phyloP scores from a whole-genome alignment of 2,888 invertebrate genomes.

The Eristalinus aeneus region DNA sequence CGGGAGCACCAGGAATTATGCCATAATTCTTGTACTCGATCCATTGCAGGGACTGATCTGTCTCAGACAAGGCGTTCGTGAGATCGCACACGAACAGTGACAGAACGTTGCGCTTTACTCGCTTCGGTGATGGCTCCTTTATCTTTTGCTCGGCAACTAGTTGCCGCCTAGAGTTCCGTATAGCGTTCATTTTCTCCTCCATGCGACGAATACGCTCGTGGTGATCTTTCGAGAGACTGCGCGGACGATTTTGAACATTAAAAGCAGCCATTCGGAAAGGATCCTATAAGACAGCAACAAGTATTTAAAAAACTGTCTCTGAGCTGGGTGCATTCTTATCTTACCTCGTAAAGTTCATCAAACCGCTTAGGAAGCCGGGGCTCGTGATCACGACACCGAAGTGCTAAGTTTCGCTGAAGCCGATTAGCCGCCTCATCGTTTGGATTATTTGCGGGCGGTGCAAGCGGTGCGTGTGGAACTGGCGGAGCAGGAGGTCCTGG shows the following conservation, averaged over 20 bases:
- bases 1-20: slow-evolving; percentile 87
- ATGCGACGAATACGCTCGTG: slow-evolving; percentile 85
- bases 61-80: slow-evolving; percentile 85
- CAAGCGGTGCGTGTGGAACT: slow-evolving; percentile 32
- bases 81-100: slow-evolving; percentile 94
- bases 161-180: slow-evolving; percentile 78
- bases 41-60: slow-evolving; percentile 81
- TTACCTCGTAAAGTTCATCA: slow-evolving; percentile 79
- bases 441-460: slow-evolving; percentile 70
- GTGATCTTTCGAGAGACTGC: slow-evolving; percentile 83
- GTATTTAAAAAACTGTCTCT: neutral
- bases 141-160: slow-evolving; percentile 74
- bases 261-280: slow-evolving; percentile 84
- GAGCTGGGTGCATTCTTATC: neutral
- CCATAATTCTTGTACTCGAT: slow-evolving; percentile 83
- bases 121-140: slow-evolving; percentile 82
- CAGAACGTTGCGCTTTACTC: slow-evolving; percentile 85
- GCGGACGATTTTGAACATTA: slow-evolving; percentile 79
- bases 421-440: slow-evolving; percentile 79
- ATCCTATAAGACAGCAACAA: slow-evolving; percentile 73
- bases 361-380: slow-evolving; percentile 79
- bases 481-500: slow-evolving; percentile 33
- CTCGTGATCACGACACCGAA: slow-evolving; percentile 79
- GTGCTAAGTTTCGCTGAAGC: slow-evolving; percentile 79
- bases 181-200: slow-evolving; percentile 83